These are phyloP conservation scores for Oncopodura yosiiana DNA, from an alignment of 1,140 invertebrate genomes.

Conservation along the genomic window DNA sequence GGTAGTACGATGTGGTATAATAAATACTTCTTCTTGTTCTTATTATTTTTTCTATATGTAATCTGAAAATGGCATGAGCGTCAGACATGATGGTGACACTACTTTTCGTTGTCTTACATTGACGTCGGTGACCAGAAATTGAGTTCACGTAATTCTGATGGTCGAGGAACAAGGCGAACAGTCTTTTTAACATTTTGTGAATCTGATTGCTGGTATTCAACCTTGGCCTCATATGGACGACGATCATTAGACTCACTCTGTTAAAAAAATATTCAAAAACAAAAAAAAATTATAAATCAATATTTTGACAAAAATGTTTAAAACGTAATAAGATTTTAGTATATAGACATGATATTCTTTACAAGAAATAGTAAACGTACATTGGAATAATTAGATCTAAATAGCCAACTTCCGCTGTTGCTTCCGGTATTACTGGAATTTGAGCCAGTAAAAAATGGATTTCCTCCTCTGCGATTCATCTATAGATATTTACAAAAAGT, in stretches of 20 bases:
- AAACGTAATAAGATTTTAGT: background rate
- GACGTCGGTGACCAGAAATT: conserved; percentile 74
- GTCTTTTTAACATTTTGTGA: conserved; percentile 11
- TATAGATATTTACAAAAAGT: no score
- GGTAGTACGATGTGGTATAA: no score
- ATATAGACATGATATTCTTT: background rate
- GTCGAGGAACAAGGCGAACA: conserved; percentile 37
- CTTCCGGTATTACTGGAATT: background rate
- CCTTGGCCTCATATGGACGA: conserved; percentile 24
- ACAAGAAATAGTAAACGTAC: conserved; percentile 8
- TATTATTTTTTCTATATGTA: no score
- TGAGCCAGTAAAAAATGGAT: conserved; percentile 29
- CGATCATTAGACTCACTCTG: background rate
- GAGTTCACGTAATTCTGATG: conserved; percentile 64
- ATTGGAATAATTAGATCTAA: conserved; percentile 13
- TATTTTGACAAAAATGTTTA: background rate
- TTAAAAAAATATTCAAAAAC: background rate
- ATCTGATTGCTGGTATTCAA: conserved; percentile 13
- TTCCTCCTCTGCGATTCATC: conserved; percentile 18
- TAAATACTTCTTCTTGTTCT: no score
- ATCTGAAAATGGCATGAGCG: no score
- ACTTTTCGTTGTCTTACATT: conserved; percentile 48
- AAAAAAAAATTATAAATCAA: background rate
- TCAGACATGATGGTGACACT: no score
- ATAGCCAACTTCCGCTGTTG: conserved; percentile 18